These are phyloP conservation scores for Hydractinia echinata DNA, from an alignment of 30 jellyfish, hydroid and myxozoan species.

Conservation along the genomic window DNA sequence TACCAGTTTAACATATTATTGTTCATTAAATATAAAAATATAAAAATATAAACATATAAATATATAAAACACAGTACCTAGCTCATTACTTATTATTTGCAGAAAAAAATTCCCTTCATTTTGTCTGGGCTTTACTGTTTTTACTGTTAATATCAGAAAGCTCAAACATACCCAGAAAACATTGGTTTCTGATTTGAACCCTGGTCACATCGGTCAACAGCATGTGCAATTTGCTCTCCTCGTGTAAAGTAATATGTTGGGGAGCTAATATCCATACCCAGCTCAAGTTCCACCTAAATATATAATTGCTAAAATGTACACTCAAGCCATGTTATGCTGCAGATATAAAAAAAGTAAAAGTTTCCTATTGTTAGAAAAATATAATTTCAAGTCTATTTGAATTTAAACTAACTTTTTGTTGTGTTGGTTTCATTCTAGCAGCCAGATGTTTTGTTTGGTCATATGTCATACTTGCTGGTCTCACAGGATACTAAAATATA, in stretches of 20 bases:
- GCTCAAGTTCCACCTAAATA: slow-evolving; percentile 77
- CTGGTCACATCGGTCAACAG: slow-evolving; percentile 66
- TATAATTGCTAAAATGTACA: not conserved
- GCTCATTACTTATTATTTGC: no score
- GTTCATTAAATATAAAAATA: no score
- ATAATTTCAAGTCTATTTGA: not conserved
- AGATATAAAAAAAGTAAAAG: not conserved
- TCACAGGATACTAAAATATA: slow-evolving; percentile 76
- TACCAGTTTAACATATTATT: no score
- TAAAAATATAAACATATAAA: no score
- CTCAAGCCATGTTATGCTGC: not conserved
- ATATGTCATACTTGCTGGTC: slow-evolving; percentile 79
- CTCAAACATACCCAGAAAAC: slow-evolving; percentile 21
- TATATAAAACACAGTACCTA: no score
- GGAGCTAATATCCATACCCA: slow-evolving; percentile 54
- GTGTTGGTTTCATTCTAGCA: slow-evolving; percentile 76
- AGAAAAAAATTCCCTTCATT: no score
- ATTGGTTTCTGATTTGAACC: slow-evolving; percentile 23
- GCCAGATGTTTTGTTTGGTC: slow-evolving; percentile 61
- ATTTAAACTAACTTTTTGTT: slow-evolving; percentile 49
- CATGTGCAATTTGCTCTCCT: slow-evolving; percentile 93
- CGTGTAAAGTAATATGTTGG: slow-evolving; percentile 68
- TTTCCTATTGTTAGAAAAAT: not conserved
- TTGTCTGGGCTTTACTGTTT: no score
- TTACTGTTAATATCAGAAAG: no score